Percentiles rank a stretch among this genome's conserved stretches.
These are phyloP conservation scores for Pteropus rufus DNA, from an alignment of 2,797 vertebrate species.

Conservation along the genomic window DNA sequence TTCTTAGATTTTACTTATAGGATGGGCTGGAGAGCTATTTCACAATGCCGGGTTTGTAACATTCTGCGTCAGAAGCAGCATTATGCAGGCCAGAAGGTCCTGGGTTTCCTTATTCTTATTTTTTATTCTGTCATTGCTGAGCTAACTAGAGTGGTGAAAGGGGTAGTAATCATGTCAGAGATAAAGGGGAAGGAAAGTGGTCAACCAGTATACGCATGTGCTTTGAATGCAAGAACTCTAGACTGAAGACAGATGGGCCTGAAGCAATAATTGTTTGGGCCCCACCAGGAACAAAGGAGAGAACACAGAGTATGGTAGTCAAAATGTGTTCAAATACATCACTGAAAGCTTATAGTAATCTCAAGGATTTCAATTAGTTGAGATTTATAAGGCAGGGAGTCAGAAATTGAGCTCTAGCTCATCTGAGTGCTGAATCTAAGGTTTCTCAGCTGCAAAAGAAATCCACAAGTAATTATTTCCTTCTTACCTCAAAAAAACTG, in stretches of 20 bases:
- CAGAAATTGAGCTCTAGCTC: background rate
- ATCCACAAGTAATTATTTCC: background rate
- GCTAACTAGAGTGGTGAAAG: background rate
- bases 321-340: background rate
- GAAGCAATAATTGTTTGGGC: background rate
- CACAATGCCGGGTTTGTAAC: slow-evolving; percentile 14
- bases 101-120: slow-evolving; percentile 49
- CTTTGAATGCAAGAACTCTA: background rate
- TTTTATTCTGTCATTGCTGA: slow-evolving; percentile 42
- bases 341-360: background rate
- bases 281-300: background rate
- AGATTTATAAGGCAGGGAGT: background rate
- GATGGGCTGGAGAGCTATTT: slow-evolving; percentile 33
- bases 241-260: background rate
- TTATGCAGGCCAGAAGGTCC: background rate
- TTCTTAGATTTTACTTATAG: slow-evolving; percentile 37
- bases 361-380: background rate
- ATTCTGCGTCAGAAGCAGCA: slow-evolving; percentile 33
- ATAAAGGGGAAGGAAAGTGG: background rate
- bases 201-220: background rate
- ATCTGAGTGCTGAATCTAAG: slow-evolving; percentile 9
- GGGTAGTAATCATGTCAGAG: background rate
- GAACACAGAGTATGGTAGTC: background rate
- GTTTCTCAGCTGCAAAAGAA: background rate
- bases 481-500: background rate